Percentiles rank a stretch among this genome's conserved stretches.
phyloP scores from a whole-genome alignment of 2,797 vertebrate species.

The Urophycis tenuis region DNA sequence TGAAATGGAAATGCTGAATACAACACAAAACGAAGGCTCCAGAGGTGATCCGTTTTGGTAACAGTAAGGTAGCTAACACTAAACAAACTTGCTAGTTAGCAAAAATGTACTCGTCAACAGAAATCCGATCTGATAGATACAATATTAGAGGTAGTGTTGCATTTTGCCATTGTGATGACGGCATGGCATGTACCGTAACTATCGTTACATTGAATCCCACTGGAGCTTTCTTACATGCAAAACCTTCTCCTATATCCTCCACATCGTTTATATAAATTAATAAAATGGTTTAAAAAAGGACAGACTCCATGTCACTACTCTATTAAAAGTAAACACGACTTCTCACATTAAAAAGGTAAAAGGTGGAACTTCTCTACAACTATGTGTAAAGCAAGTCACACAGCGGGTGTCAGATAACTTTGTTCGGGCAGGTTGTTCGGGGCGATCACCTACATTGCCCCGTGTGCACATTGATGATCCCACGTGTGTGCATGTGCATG shows the following conservation, averaged over 20 bases:
- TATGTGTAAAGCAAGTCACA: not conserved
- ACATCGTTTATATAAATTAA: not conserved
- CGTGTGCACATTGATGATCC: conserved; percentile 90
- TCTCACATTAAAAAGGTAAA: conserved; percentile 1
- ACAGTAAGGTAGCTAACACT: not conserved
- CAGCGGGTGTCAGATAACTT: not conserved
- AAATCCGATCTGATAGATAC: not conserved
- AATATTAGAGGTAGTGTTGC: conserved; percentile 3
- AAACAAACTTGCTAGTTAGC: not conserved
- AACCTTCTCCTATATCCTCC: not conserved
- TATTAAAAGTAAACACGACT: conserved; percentile 9
- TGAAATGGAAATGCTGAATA: conserved; percentile 16
- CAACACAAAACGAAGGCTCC: not conserved
- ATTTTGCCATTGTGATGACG: not conserved
- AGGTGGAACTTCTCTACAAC: not conserved
- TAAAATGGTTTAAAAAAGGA: conserved; percentile 2
- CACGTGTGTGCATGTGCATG: conserved; percentile 93
- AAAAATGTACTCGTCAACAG: not conserved
- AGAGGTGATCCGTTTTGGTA: not conserved
- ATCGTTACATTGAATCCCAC: not conserved
- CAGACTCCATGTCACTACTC: not conserved
- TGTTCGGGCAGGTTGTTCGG: not conserved
- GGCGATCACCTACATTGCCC: conserved; percentile 77
- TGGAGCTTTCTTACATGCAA: not conserved
- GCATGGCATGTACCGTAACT: not conserved